Evolutionary conservation across 2,888 invertebrate species (phyloP).

Genomic region (Diploptera punctata): DNA sequence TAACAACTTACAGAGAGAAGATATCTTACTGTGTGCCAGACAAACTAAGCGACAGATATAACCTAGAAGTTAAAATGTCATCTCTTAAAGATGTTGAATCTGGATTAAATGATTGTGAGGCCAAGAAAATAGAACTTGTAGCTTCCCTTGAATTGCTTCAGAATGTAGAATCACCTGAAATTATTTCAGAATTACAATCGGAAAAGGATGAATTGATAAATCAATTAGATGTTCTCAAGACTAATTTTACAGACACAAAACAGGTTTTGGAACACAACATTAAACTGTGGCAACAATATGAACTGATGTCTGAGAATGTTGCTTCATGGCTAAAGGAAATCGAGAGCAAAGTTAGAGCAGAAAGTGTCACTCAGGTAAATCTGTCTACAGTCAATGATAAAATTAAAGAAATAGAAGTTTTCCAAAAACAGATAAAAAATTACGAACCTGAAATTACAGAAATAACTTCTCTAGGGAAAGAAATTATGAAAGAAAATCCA

Average conservation of each 20-base stretch:
- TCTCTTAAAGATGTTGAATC: slow-evolving; percentile 78
- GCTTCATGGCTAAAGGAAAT: slow-evolving; percentile 80
- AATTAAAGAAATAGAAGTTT: slow-evolving; percentile 66
- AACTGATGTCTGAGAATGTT: slow-evolving; percentile 74
- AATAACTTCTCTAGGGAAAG: slow-evolving; percentile 71
- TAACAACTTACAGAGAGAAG: slow-evolving; percentile 85
- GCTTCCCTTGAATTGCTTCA: slow-evolving; percentile 74
- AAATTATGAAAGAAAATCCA: slow-evolving; percentile 77
- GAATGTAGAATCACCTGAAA: slow-evolving; percentile 75
- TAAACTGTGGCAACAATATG: slow-evolving; percentile 81
- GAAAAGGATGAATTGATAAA: slow-evolving; percentile 73
- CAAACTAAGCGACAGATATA: slow-evolving; percentile 87
- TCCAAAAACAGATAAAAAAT: slow-evolving; percentile 68
- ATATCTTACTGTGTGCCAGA: slow-evolving; percentile 92
- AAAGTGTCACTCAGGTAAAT: slow-evolving; percentile 74
- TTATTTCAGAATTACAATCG: slow-evolving; percentile 67
- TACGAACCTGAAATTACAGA: slow-evolving; percentile 72
- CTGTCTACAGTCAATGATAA: slow-evolving; percentile 72
- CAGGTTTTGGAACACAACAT: slow-evolving; percentile 72
- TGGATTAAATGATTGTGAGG: slow-evolving; percentile 74
- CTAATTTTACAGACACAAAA: slow-evolving; percentile 72
- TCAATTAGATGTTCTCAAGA: slow-evolving; percentile 74
- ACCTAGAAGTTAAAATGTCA: slow-evolving; percentile 88
- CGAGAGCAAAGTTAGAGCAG: slow-evolving; percentile 75
- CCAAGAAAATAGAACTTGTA: slow-evolving; percentile 69